phyloP scores from a whole-genome alignment of 2,888 invertebrate genomes.

The Listrodromus nycthemerus region DNA sequence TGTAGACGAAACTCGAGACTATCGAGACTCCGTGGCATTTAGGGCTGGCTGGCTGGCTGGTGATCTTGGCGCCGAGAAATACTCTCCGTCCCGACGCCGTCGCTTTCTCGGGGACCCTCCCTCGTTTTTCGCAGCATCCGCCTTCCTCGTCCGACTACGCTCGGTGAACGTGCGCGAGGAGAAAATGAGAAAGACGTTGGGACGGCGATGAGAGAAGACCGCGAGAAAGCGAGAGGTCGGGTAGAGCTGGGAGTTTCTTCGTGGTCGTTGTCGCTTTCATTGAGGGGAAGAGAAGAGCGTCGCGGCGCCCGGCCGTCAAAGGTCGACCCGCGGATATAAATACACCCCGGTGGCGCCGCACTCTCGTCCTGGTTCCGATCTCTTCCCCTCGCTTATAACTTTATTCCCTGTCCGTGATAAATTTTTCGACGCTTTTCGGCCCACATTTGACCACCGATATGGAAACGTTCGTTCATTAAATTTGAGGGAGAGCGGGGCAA shows the following conservation, averaged over 20 bases:
- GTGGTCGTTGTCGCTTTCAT: slow-evolving; percentile 69
- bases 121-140: slow-evolving; percentile 34
- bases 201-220: slow-evolving; percentile 36
- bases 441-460: not conserved
- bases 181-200: slow-evolving; percentile 30
- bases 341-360: slow-evolving; percentile 77
- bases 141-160: slow-evolving; percentile 40
- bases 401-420: slow-evolving; percentile 6
- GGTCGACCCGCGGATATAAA: slow-evolving; percentile 78
- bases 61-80: slow-evolving; percentile 71
- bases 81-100: slow-evolving; percentile 70
- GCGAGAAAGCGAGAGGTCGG: slow-evolving; percentile 30
- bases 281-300: slow-evolving; percentile 67
- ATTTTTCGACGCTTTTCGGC: slow-evolving; percentile 24
- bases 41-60: slow-evolving; percentile 51
- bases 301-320: slow-evolving; percentile 74
- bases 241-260: slow-evolving; percentile 22
- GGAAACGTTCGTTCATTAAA: not conserved
- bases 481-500: not conserved
- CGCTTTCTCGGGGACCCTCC: slow-evolving; percentile 59
- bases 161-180: not conserved
- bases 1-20: slow-evolving; percentile 65
- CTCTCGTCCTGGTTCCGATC: slow-evolving; percentile 60
- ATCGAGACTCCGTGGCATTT: slow-evolving; percentile 66
- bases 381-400: slow-evolving; percentile 19